These are phyloP conservation scores for Acanthopagrus latus DNA, from an alignment of 2,797 vertebrate genomes.

Conservation along the genomic window DNA sequence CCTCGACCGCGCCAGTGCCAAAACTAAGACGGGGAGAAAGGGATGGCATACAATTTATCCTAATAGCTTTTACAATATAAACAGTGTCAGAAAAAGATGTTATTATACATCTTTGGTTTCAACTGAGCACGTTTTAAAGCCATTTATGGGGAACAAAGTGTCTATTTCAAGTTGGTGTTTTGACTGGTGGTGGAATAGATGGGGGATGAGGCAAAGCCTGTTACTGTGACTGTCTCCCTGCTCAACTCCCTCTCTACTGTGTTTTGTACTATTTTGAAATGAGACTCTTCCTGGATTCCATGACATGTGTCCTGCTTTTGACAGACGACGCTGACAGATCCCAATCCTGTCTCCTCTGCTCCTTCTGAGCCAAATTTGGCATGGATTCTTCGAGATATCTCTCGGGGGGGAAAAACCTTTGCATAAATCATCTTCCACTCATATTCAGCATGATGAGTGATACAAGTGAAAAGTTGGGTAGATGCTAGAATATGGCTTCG, in stretches of 20 bases:
- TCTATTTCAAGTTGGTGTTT: conserved; percentile 66
- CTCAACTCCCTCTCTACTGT: conserved; percentile 22
- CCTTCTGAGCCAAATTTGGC: background rate
- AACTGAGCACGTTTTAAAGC: conserved; percentile 57
- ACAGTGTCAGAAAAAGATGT: conserved; percentile 65
- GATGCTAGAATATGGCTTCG: background rate
- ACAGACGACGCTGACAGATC: conserved; percentile 41
- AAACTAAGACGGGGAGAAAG: conserved; percentile 44
- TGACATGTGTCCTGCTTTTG: conserved; percentile 19
- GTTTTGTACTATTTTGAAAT: conserved; percentile 47
- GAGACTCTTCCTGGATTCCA: conserved; percentile 44
- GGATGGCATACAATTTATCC: conserved; percentile 63
- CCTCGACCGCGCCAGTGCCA: conserved; percentile 51
- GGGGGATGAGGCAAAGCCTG: conserved; percentile 41
- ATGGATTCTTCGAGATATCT: conserved; percentile 6
- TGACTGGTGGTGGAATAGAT: conserved; percentile 48
- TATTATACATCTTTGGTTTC: conserved; percentile 68
- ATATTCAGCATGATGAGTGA: conserved; percentile 4
- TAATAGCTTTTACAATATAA: conserved; percentile 68
- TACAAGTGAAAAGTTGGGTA: background rate
- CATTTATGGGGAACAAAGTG: conserved; percentile 59
- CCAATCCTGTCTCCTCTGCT: background rate
- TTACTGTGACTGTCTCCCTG: conserved; percentile 35
- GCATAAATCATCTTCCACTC: background rate
- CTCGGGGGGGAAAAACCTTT: background rate